Evolutionary conservation across 2,888 invertebrate genomes (phyloP).

Genomic region (Apamea monoglypha): DNA sequence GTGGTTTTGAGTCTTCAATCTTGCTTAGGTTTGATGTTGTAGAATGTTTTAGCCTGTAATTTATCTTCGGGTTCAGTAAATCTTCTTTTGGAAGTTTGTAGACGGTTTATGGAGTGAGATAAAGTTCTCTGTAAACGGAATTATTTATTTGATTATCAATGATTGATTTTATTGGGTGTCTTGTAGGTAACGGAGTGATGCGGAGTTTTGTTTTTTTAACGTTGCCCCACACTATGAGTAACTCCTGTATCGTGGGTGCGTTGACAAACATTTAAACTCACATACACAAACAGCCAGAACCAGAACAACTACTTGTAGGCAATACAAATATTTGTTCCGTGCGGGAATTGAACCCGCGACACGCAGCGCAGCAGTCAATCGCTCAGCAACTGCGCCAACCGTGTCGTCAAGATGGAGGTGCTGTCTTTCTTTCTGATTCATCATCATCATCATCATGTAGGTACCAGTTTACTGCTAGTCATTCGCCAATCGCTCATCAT

Average conservation of each 20-base stretch:
- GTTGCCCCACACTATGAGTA: no score
- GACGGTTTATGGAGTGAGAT: slow-evolving; percentile 23
- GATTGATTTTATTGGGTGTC: slow-evolving; percentile 1
- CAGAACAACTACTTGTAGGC: no score
- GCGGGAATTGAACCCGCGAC: no score
- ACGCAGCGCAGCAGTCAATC: no score
- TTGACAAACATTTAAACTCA: no score
- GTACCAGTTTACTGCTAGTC: no score
- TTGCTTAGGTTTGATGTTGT: slow-evolving; percentile 24
- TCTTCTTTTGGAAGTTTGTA: slow-evolving; percentile 27
- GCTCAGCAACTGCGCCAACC: no score
- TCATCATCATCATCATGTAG: not conserved
- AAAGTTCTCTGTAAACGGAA: slow-evolving; percentile 11
- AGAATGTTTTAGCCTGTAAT: slow-evolving; percentile 16
- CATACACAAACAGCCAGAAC: no score
- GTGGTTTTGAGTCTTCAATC: slow-evolving; percentile 14
- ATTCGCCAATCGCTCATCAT: not conserved
- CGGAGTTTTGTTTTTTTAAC: no score
- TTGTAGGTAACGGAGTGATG: not conserved
- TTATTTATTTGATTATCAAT: not conserved
- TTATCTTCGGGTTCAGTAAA: slow-evolving; percentile 17
- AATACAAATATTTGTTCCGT: no score
- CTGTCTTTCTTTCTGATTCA: not conserved
- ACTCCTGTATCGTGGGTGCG: no score
- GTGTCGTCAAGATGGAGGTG: rapidly evolving